phyloP scores from a whole-genome alignment of 2,888 invertebrate species.

The Pheosia tremula region DNA sequence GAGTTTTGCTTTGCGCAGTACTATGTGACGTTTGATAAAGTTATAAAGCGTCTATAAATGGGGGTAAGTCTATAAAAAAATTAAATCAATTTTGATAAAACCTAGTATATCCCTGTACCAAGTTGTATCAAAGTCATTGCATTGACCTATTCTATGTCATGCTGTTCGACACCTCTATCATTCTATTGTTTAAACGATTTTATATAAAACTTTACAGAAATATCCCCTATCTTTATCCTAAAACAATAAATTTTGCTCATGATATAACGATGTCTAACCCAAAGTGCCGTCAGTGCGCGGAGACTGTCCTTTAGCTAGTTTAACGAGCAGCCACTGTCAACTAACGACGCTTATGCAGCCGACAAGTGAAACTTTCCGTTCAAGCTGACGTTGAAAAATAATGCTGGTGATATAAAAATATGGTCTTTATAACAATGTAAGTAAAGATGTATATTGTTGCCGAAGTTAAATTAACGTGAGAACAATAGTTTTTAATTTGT shows the following conservation, averaged over 20 bases:
- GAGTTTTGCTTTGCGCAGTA: too few relatives aligned
- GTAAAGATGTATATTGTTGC: not conserved
- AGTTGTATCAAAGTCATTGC: too few relatives aligned
- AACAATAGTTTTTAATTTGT: not conserved
- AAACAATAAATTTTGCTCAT: not conserved
- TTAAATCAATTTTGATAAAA: too few relatives aligned
- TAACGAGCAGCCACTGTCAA: constrained; percentile 1
- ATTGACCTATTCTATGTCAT: too few relatives aligned
- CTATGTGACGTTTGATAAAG: too few relatives aligned
- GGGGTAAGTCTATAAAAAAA: too few relatives aligned
- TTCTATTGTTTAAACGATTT: too few relatives aligned
- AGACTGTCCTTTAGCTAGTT: not conserved
- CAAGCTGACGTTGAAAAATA: not conserved
- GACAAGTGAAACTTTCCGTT: not conserved
- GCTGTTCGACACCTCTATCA: too few relatives aligned
- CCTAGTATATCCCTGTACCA: too few relatives aligned
- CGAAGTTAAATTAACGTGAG: not conserved
- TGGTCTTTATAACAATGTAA: not conserved
- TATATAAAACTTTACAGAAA: too few relatives aligned
- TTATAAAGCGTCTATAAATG: too few relatives aligned
- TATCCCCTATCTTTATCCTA: not conserved
- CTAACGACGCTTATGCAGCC: not conserved
- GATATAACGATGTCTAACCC: not conserved
- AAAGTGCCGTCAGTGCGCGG: not conserved
- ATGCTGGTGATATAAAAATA: not conserved